Evolutionary conservation across 2,888 invertebrate genomes (phyloP), one percentile per base, ranked within the genome.

Genomic region (Didymodactylos carnosus): DNA sequence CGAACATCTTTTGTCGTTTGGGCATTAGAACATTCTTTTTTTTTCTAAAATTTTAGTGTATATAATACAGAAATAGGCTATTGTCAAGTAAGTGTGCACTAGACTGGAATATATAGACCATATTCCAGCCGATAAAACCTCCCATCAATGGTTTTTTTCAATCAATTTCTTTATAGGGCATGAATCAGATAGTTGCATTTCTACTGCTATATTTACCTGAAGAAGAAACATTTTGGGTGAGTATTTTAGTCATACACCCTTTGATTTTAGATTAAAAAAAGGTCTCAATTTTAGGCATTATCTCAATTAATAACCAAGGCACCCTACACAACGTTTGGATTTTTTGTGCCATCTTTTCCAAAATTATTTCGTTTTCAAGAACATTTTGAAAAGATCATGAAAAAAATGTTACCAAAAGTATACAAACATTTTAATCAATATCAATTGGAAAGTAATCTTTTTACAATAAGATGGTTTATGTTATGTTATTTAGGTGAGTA

Each of bases 161-260:
- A n/a, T n/a, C n/a, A n/a, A n/a, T n/a, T n/a, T n/a, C n/a, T n/a
- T n/a, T n/a, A n/a, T n/a, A n/a, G n/a, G 97, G 97, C 72, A 98
- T 98, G 97, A 95, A 94, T 23, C 95, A 98, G 79, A 87, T 99
- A 76, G 97, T 95, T 23, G 98, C 95, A 19, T 89, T 98, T 27
- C 86, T 98, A 70, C 87, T 98, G 70, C 91, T 98, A 88, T 98
- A 95, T 82, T 90, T 98, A 88, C 90, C 92, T 81, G 98, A 98
- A 84, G 87, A 87, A 81, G 86, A 84, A 77, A 93, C 62, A 62
- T 62, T 62, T 29, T 62, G 62, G 62, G n/a, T n/a, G n/a, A n/a
- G n/a, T n/a, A n/a, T n/a, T n/a, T n/a, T n/a, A n/a, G n/a, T n/a
- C n/a, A n/a, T n/a, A n/a, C n/a, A n/a, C n/a, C n/a, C n/a, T n/a